Conservation (phyloP, 2,797 vertebrate genomes). For the Acipenser transmontanus region DNA sequence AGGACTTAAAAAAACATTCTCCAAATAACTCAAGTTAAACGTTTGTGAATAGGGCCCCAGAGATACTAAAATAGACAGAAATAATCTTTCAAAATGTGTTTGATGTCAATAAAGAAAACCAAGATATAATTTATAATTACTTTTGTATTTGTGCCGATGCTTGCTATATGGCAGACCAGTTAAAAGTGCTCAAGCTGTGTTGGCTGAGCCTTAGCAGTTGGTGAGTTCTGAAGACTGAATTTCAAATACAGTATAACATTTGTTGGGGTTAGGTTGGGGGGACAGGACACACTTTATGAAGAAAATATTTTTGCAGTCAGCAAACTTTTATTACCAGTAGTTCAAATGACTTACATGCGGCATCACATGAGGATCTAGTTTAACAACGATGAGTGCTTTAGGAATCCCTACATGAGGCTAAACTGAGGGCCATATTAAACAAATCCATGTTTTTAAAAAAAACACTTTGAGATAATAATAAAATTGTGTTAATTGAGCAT, state of each 20-base stretch:
- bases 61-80: too few species aligned
- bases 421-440: constrained; percentile 21
- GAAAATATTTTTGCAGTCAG: constrained; percentile 26
- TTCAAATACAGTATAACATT: constrained; percentile 36
- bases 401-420: constrained; percentile 23
- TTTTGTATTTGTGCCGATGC: constrained; percentile 30
- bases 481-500: neutral
- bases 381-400: constrained; percentile 15
- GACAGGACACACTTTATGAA: too few species aligned
- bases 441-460: constrained; percentile 30
- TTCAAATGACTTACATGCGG: constrained; percentile 30
- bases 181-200: constrained; percentile 49
- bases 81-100: too few species aligned
- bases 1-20: too few species aligned
- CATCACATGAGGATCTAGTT: constrained; percentile 21
- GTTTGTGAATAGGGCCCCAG: too few species aligned
- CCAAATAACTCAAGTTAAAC: too few species aligned
- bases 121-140: too few species aligned
- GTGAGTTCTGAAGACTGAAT: constrained; percentile 39
- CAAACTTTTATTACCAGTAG: constrained; percentile 32
- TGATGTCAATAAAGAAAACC: too few species aligned
- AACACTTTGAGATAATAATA: neutral
- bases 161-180: constrained; percentile 19
- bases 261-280: too few species aligned
- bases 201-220: constrained; percentile 37